Base-by-base conservation (phyloP, 2,888 invertebrate species). In the Apocheima hispidaria region DNA sequence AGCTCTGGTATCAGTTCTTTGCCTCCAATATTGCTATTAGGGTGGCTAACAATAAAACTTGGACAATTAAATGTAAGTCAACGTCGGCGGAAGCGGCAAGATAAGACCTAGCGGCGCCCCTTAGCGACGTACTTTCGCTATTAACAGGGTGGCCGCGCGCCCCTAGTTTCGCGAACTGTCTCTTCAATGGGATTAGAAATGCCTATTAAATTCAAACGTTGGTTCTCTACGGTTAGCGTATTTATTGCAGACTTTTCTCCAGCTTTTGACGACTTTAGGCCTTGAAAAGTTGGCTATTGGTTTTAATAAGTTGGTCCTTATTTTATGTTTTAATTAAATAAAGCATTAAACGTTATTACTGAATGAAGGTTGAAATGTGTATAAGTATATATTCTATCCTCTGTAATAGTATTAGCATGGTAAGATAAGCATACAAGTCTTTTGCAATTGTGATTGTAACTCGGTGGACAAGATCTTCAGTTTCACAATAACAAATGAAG, bases 31-130 rank as follows among this genome's bases (percentile, higher is more conserved):
- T 82, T 84, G 83, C 83, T 86, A 86, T 87, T 85, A 85, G 83
- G 84, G 80, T 77, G 78, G 81, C 81, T 83, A n/a, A 85, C 82
- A 90, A 87, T 91, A 89, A 87, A 90, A 91, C 89, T 91, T 91
- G 83, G 81, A 89, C 90, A 90, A 87, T 91, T 90, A 90, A 90
- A 90, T 85, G 87, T 88, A 86, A 90, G 84, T 88, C 84, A 82
- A 81, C 80, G 86, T 77, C 81, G 83, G 81, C 79, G 86, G 85
- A 77, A 79, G 80, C 78, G 77, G 81, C 77, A 73, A 88, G 90
- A 90, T 90, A 90, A 90, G 88, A 86, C 83, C 84, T 83, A 81
- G 82, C 75, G 82, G 80, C 83, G 80, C 84, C 84, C 87, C 83
- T 83, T 81, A 77, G 79, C 81, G 79, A 77, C 75, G 82, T 83